A percentile compares a stretch with the other conserved stretches of the same genome.
phyloP scores from a whole-genome alignment of 2,797 vertebrate species.

The Danio kyathit region DNA sequence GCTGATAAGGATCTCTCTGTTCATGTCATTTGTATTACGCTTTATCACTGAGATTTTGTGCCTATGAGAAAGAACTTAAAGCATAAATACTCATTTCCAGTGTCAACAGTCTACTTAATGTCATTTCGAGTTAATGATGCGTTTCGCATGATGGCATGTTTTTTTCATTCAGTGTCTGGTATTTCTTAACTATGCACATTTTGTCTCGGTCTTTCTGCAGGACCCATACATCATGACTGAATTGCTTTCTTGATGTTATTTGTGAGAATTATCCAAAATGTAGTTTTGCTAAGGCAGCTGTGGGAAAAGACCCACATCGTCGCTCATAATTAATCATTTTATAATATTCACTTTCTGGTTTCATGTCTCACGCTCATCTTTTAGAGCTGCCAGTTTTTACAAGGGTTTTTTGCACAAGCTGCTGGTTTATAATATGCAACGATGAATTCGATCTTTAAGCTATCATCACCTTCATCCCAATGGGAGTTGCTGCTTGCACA shows the following conservation, averaged over 20 bases:
- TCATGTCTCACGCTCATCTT: conserved; percentile 14
- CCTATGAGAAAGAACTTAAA: neutral
- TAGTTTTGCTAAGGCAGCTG: conserved; percentile 7
- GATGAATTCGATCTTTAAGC: conserved; percentile 56
- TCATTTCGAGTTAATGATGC: neutral
- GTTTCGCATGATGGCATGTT: neutral
- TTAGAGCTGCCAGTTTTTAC: conserved; percentile 5
- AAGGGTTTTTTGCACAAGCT: neutral
- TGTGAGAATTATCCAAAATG: conserved; percentile 16
- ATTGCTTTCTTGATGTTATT: conserved; percentile 31
- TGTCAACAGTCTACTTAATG: neutral
- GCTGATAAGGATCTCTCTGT: too few species aligned
- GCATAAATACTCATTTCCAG: neutral
- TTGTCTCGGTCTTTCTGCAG: neutral
- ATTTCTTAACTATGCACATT: conserved; percentile 20
- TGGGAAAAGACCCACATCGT: conserved; percentile 7
- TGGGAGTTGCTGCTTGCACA: conserved; percentile 47
- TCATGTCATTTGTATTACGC: neutral
- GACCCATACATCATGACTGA: neutral
- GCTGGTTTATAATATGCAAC: conserved; percentile 10
- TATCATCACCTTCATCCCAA: conserved; percentile 45
- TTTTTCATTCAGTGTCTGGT: conserved; percentile 30
- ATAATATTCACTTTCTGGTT: conserved; percentile 2
- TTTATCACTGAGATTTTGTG: neutral
- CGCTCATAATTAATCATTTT: conserved; percentile 11